Percentiles rank a stretch among this genome's conserved stretches.
Evolutionary conservation across 2,888 invertebrate species (phyloP).

Genomic region (Cordylochernes scorpioides): DNA sequence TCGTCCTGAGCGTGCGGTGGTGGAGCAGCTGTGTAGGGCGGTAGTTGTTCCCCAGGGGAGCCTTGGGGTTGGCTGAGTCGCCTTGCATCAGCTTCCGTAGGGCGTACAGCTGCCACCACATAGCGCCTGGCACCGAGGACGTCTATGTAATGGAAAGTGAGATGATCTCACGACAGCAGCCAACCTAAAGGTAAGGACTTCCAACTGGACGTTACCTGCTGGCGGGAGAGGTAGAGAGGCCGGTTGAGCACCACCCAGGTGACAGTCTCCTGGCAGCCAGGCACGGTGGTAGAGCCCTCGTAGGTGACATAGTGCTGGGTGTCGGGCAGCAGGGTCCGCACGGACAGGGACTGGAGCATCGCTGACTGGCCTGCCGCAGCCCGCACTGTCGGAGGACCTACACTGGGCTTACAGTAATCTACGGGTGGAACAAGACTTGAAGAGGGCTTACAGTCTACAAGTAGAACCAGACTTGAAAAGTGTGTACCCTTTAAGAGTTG

Average conservation of each 20-base stretch:
- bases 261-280: constrained; percentile 91
- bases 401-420: too few relatives aligned
- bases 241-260: constrained; percentile 95
- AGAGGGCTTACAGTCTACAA: too few relatives aligned
- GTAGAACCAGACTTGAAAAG: too few relatives aligned
- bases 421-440: too few relatives aligned
- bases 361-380: constrained; percentile 10
- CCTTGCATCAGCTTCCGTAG: constrained; percentile 63
- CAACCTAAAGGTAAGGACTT: too few relatives aligned
- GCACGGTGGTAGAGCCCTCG: constrained; percentile 86
- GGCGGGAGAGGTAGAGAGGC: constrained; percentile 69
- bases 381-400: too few relatives aligned
- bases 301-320: constrained; percentile 94
- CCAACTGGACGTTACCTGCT: constrained; percentile 17
- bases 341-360: constrained; percentile 54
- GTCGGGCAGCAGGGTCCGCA: constrained; percentile 58
- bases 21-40: constrained; percentile 73
- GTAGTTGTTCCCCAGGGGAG: constrained; percentile 77
- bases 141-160: too few relatives aligned
- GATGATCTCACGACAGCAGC: too few relatives aligned
- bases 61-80: constrained; percentile 54
- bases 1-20: constrained; percentile 76
- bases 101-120: constrained; percentile 37
- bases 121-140: too few relatives aligned
- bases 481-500: too few relatives aligned